phyloP scores from a whole-genome alignment of 1,140 invertebrate species.

The Apocrypta bakeri region DNA sequence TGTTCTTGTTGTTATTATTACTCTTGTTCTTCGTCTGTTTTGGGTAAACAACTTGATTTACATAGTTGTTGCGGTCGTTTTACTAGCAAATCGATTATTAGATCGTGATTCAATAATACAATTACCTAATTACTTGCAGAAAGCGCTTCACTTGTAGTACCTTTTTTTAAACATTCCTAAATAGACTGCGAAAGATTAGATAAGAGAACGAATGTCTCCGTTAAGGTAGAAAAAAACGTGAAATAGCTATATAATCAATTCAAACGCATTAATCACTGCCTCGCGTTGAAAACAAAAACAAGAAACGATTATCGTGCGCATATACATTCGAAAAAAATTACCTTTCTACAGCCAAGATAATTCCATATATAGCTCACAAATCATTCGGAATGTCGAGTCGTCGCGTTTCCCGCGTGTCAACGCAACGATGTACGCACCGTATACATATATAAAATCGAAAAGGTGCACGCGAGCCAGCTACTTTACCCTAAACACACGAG shows the following conservation, averaged over 20 bases:
- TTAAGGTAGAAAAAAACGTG: neutral
- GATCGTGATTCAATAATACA: too few species aligned
- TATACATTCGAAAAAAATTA: neutral
- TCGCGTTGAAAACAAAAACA: too few species aligned
- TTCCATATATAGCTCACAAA: neutral
- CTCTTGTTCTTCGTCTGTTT: too few species aligned
- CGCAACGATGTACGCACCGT: neutral
- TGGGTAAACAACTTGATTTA: neutral
- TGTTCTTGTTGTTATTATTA: neutral
- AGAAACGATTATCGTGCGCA: neutral
- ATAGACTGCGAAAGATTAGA: neutral
- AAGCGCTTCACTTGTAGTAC: too few species aligned
- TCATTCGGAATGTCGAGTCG: neutral
- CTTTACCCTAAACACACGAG: neutral
- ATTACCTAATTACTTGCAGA: too few species aligned
- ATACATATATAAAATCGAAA: neutral
- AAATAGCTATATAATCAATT: too few species aligned
- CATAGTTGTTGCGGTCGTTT: neutral
- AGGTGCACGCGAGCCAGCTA: neutral
- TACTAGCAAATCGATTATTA: too few species aligned
- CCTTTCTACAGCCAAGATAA: neutral
- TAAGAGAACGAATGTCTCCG: neutral
- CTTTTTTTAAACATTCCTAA: too few species aligned
- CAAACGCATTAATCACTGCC: neutral
- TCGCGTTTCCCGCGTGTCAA: neutral